Conservation (phyloP, 2,888 invertebrate genomes). For the Neoascia interrupta region DNA sequence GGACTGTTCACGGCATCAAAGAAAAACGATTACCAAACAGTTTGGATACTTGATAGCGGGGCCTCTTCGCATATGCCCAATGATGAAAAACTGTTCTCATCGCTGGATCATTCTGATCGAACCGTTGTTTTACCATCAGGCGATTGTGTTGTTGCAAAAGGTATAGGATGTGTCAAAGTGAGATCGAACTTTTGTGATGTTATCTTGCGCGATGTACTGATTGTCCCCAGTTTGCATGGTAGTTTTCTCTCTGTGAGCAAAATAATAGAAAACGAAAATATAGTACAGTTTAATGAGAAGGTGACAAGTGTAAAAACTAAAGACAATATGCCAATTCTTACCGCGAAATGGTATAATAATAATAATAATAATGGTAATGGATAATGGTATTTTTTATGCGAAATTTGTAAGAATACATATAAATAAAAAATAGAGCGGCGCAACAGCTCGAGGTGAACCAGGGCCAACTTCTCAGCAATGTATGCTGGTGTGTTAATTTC, state of each 20-base stretch:
- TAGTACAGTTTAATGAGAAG: not conserved
- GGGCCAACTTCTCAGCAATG: too few species aligned
- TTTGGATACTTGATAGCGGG: conserved; percentile 37
- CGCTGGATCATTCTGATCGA: not conserved
- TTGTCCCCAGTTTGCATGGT: not conserved
- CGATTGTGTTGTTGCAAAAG: conserved; percentile 13
- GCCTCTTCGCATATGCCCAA: conserved; percentile 21
- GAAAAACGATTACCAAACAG: not conserved
- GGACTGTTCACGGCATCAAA: too few species aligned
- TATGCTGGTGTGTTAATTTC: too few species aligned
- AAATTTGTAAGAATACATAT: not conserved
- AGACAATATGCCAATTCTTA: not conserved
- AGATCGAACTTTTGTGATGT: conserved; percentile 16
- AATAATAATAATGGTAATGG: too few species aligned
- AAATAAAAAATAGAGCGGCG: too few species aligned
- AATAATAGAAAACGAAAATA: not conserved
- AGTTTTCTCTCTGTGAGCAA: not conserved
- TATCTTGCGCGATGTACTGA: conserved; percentile 1
- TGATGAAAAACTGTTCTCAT: not conserved
- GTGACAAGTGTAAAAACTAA: conserved; percentile 2
- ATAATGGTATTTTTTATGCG: not conserved
- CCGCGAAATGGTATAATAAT: too few species aligned
- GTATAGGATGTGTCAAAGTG: conserved; percentile 18
- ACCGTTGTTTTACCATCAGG: conserved; percentile 16
- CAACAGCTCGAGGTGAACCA: too few species aligned